A percentile compares a stretch with the other conserved stretches of the same genome.
These are phyloP conservation scores for Betta splendens DNA, from an alignment of 2,797 vertebrate genomes.

Conservation along the genomic window DNA sequence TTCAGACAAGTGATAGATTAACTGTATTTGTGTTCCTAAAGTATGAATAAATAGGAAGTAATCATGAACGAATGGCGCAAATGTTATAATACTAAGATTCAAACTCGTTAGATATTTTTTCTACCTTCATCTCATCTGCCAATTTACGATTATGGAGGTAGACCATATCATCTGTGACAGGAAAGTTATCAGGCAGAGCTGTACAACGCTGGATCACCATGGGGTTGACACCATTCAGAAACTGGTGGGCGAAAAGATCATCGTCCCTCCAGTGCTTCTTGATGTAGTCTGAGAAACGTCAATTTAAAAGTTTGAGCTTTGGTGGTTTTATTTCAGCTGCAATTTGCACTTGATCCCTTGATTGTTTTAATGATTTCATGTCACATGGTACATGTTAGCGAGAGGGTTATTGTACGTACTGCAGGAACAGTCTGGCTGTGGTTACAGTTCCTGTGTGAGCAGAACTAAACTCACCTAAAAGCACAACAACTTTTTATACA, in stretches of 20 bases:
- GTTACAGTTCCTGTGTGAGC: too few relatives aligned
- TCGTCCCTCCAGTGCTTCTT: slow-evolving; percentile 69
- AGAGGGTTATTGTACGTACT: too few relatives aligned
- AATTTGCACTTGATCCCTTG: too few relatives aligned
- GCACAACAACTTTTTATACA: too few relatives aligned
- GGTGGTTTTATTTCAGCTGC: background rate
- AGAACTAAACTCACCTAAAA: too few relatives aligned
- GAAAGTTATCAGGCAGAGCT: slow-evolving; percentile 55
- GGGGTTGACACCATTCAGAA: slow-evolving; percentile 72
- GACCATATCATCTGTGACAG: slow-evolving; percentile 58
- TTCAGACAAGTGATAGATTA: background rate
- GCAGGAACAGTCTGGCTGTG: too few relatives aligned
- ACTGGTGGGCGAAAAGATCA: slow-evolving; percentile 72
- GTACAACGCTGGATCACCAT: slow-evolving; percentile 60
- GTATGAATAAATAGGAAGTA: background rate
- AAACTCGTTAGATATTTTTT: background rate
- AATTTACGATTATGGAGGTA: slow-evolving; percentile 5
- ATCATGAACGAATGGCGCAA: too few relatives aligned
- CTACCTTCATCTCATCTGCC: slow-evolving; percentile 61
- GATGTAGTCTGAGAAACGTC: slow-evolving; percentile 49
- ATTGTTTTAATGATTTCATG: too few relatives aligned
- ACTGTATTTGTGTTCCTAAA: too few relatives aligned
- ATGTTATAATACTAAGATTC: too few relatives aligned
- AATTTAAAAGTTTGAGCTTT: background rate
- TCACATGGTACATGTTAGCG: too few relatives aligned